Evolutionary conservation across 2,113 vertebrate species (phyloP).

Genomic region (Heptranchias perlo): DNA sequence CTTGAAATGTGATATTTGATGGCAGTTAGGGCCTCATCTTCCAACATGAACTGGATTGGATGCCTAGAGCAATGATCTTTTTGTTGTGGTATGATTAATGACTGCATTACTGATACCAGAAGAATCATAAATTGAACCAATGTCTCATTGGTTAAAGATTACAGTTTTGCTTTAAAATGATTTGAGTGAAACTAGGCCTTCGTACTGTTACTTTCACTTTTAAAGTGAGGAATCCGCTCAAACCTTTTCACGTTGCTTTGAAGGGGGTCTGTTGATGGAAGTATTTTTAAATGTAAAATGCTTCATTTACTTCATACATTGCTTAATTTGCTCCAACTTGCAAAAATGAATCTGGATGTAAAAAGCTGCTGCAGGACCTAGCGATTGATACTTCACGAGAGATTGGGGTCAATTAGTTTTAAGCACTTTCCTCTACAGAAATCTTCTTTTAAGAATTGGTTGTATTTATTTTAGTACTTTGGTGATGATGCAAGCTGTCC

Average conservation of each 20-base stretch:
- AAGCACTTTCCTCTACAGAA: neutral
- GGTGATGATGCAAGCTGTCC: neutral
- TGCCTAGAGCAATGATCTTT: neutral
- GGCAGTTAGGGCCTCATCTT: neutral
- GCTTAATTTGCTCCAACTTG: neutral
- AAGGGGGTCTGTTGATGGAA: neutral
- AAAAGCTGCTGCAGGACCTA: neutral
- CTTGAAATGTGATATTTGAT: neutral
- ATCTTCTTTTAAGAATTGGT: neutral
- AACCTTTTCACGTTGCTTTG: neutral
- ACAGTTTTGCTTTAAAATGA: neutral
- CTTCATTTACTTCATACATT: neutral
- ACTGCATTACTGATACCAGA: neutral
- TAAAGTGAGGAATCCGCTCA: neutral
- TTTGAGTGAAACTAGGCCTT: neutral
- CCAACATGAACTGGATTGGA: neutral
- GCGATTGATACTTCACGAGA: neutral
- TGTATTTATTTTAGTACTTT: slow-evolving; percentile 28
- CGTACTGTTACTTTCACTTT: neutral
- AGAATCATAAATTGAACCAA: neutral
- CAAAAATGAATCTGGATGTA: neutral
- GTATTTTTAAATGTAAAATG: slow-evolving; percentile 5
- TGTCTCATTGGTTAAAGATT: neutral
- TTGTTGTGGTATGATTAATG: slow-evolving; percentile 14
- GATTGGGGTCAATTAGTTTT: slow-evolving; percentile 3